Percentiles rank a stretch among this genome's conserved stretches.
Evolutionary conservation across 2,888 invertebrate genomes (phyloP).

Genomic region (Harpalus rubripes): DNA sequence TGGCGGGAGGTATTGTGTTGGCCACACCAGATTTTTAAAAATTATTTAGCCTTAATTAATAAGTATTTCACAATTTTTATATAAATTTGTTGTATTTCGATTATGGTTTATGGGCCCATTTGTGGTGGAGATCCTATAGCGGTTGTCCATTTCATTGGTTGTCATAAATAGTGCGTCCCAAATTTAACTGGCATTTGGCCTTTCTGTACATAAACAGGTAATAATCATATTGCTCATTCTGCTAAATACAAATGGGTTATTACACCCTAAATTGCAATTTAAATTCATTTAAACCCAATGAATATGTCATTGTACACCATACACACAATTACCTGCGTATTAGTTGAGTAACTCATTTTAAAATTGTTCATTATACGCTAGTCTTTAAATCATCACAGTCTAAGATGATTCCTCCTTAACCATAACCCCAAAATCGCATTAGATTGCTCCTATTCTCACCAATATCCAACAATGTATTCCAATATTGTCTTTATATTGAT

Average conservation of each 20-base stretch:
- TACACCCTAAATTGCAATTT: constrained; percentile 4
- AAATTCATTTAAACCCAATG: constrained; percentile 39
- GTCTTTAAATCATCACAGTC: neutral
- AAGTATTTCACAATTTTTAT: too few relatives aligned
- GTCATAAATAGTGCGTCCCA: too few relatives aligned
- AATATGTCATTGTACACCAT: constrained; percentile 22
- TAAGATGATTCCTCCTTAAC: neutral
- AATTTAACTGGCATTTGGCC: too few relatives aligned
- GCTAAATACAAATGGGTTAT: neutral
- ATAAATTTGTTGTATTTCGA: too few relatives aligned
- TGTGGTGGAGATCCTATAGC: too few relatives aligned
- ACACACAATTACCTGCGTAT: neutral
- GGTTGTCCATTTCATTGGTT: too few relatives aligned
- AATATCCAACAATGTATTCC: constrained; percentile 58
- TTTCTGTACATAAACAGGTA: too few relatives aligned
- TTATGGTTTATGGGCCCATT: too few relatives aligned
- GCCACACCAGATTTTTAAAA: too few relatives aligned
- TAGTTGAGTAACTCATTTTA: neutral
- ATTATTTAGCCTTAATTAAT: too few relatives aligned
- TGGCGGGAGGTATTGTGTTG: too few relatives aligned
- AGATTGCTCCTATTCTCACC: neutral
- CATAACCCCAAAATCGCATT: constrained; percentile 51
- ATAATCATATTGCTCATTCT: too few relatives aligned
- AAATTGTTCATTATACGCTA: neutral
- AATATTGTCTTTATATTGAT: constrained; percentile 64